These are phyloP conservation scores for Falco columbarius DNA, from an alignment of 2,797 vertebrate species.

Conservation along the genomic window DNA sequence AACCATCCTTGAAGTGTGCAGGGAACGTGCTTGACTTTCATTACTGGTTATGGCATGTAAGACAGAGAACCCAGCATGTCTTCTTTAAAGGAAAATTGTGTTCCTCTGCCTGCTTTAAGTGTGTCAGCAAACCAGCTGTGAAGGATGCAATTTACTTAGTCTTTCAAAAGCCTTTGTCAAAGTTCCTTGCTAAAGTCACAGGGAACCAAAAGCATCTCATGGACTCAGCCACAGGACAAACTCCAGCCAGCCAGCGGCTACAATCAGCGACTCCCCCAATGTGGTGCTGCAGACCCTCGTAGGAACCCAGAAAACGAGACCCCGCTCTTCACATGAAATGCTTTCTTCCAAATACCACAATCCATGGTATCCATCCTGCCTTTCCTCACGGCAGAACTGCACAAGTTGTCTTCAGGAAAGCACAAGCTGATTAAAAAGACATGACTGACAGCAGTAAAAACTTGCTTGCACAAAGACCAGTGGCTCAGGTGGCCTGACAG, in stretches of 20 bases:
- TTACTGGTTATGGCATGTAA: neutral
- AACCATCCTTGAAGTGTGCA: neutral
- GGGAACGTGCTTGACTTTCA: neutral
- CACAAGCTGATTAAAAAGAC: neutral
- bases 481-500: neutral
- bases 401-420: neutral
- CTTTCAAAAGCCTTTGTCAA: constrained; percentile 44
- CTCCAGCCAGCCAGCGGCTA: neutral
- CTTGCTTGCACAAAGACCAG: neutral
- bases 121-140: neutral
- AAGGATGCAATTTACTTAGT: constrained; percentile 19
- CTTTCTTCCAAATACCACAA: neutral
- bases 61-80: constrained; percentile 13
- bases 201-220: neutral
- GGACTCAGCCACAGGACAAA: rapidly evolving
- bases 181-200: neutral
- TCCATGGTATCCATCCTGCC: rapidly evolving
- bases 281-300: neutral
- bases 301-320: neutral
- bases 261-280: neutral
- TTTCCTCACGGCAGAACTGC: neutral
- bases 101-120: neutral
- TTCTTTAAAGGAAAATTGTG: constrained; percentile 16
- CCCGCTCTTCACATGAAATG: neutral
- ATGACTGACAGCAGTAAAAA: neutral